A percentile compares a stretch with the other conserved stretches of the same genome.
Conservation (phyloP, 64 coral and sea anemone species). For the Acropora tenuis region DNA sequence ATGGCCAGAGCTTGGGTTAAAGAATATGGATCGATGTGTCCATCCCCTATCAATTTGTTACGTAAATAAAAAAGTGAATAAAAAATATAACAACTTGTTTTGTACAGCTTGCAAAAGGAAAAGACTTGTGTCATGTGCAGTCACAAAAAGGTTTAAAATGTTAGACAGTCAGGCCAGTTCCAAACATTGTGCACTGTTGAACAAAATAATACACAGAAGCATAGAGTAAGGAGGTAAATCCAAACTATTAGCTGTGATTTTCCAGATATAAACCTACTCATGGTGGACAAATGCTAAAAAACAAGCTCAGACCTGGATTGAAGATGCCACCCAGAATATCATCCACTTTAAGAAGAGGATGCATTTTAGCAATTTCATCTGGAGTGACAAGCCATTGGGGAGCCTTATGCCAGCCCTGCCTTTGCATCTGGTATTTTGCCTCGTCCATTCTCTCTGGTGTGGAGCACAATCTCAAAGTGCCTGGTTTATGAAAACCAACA, state of each 20-base stretch:
- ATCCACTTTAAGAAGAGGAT: constrained; percentile 89
- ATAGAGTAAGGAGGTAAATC: too few relatives aligned
- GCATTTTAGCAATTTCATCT: constrained; percentile 85
- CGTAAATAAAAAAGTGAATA: not conserved
- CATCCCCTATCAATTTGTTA: constrained; percentile 72
- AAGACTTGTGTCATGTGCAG: too few relatives aligned
- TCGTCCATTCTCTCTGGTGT: constrained; percentile 90
- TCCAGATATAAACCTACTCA: too few relatives aligned
- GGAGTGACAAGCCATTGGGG: constrained; percentile 90
- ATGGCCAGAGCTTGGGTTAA: constrained; percentile 89
- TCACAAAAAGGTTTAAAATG: too few relatives aligned
- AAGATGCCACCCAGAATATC: constrained; percentile 82
- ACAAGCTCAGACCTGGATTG: constrained; percentile 73
- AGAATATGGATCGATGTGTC: constrained; percentile 96
- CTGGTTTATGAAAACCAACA: constrained; percentile 91
- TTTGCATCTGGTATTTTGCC: constrained; percentile 89
- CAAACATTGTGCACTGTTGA: too few relatives aligned
- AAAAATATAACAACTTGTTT: too few relatives aligned
- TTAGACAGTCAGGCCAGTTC: too few relatives aligned
- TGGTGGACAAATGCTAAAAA: too few relatives aligned
- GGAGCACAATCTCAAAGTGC: constrained; percentile 82
- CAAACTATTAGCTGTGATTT: too few relatives aligned
- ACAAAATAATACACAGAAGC: too few relatives aligned
- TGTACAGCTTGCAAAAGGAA: too few relatives aligned
- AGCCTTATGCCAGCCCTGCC: constrained; percentile 86